These are phyloP conservation scores for Rhinolophus sinicus DNA, from an alignment of 2,113 vertebrate genomes.

Conservation along the genomic window DNA sequence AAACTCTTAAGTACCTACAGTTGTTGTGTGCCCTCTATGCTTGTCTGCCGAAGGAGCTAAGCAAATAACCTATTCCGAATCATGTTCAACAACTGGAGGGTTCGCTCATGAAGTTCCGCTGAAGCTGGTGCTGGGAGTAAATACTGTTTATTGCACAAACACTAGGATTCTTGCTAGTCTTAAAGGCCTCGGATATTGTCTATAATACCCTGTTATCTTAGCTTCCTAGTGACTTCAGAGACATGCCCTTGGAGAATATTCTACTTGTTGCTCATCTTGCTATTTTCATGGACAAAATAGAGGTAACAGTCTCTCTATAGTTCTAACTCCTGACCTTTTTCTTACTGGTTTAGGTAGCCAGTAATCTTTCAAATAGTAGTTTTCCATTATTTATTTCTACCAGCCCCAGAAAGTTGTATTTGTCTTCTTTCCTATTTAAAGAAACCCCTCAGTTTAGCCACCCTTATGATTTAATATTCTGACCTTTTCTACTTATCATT, in stretches of 20 bases:
- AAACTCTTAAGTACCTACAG: not conserved
- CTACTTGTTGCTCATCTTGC: not conserved
- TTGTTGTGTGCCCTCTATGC: not conserved
- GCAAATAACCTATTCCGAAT: not conserved
- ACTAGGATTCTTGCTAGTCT: not conserved
- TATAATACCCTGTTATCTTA: not conserved
- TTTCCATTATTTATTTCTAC: conserved; percentile 13
- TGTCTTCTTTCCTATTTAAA: conserved; percentile 8
- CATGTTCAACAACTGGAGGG: not conserved
- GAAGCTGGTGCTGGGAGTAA: not conserved
- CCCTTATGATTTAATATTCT: conserved; percentile 8
- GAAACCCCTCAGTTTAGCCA: not conserved
- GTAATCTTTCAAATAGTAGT: not conserved
- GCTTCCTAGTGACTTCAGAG: not conserved
- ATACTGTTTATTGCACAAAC: not conserved
- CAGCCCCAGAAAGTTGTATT: not conserved
- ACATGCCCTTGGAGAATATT: not conserved
- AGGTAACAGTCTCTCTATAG: not conserved
- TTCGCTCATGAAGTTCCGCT: not conserved
- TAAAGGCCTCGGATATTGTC: not conserved
- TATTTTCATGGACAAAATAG: not conserved
- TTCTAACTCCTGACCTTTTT: conserved; percentile 5
- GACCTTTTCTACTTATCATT: not conserved
- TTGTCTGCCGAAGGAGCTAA: conserved; percentile 13
- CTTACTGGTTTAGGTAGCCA: conserved; percentile 21